Conservation (phyloP, 1,140 invertebrate genomes). For the Asbolus verrucosus region DNA sequence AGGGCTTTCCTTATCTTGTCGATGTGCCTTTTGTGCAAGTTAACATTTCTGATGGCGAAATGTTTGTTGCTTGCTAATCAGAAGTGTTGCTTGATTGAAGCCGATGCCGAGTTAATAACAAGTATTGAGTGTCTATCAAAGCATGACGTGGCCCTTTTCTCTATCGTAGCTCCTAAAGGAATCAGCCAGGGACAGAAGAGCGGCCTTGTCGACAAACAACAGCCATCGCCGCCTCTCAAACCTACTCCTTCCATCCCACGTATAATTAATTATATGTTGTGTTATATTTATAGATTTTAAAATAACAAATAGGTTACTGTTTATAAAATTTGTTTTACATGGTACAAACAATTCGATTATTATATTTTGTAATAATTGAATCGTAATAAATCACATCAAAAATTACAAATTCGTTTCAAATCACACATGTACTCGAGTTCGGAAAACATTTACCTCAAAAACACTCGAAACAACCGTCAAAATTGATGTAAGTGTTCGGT, state of each 20-base stretch:
- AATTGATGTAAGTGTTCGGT: conserved; percentile 28
- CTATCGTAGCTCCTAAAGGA: conserved; percentile 59
- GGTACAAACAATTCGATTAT: conserved; percentile 60
- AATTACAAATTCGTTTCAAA: conserved; percentile 32
- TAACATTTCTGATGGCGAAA: conserved; percentile 60
- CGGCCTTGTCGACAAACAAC: conserved; percentile 52
- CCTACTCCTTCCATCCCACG: conserved; percentile 55
- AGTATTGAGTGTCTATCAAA: conserved; percentile 50
- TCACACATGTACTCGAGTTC: too few species aligned
- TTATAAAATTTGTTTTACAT: conserved; percentile 59
- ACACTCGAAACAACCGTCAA: conserved; percentile 2
- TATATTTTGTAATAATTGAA: conserved; percentile 63
- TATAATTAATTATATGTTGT: conserved; percentile 56
- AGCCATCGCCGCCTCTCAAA: conserved; percentile 54
- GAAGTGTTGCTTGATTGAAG: conserved; percentile 47
- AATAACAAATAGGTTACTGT: conserved; percentile 55
- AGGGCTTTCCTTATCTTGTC: conserved; percentile 72
- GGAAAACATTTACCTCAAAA: not conserved
- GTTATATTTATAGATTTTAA: conserved; percentile 56
- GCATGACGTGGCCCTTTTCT: conserved; percentile 62
- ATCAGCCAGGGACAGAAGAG: conserved; percentile 53
- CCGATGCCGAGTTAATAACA: conserved; percentile 54
- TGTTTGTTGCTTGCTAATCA: conserved; percentile 47
- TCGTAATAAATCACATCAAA: conserved; percentile 53
- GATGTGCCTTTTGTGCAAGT: conserved; percentile 55